phyloP scores from a whole-genome alignment of 1,140 invertebrate genomes.

The Calephelis virginiensis region DNA sequence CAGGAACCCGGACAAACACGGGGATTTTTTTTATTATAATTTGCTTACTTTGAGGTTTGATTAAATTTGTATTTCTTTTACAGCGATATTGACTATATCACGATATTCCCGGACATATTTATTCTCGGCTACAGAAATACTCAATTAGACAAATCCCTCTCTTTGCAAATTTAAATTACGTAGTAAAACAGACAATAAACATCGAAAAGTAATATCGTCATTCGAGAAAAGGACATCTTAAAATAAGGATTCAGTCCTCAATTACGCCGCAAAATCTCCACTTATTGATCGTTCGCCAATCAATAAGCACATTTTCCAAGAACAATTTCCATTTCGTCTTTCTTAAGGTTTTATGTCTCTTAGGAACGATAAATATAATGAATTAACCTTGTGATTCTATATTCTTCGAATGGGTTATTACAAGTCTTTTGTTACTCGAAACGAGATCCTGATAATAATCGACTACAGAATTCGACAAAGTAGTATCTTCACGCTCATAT shows the following conservation, averaged over 20 bases:
- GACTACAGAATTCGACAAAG: too few species aligned
- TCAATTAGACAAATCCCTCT: neutral
- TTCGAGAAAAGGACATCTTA: constrained; percentile 7
- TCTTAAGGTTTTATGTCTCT: neutral
- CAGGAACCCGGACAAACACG: too few species aligned
- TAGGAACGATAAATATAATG: neutral
- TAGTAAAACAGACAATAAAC: constrained; percentile 1
- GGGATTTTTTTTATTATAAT: too few species aligned
- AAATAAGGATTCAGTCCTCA: constrained; percentile 6
- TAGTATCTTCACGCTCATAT: too few species aligned
- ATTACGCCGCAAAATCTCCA: neutral
- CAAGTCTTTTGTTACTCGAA: too few species aligned
- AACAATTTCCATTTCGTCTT: constrained; percentile 8
- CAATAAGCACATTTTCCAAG: constrained; percentile 6
- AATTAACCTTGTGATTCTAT: too few species aligned
- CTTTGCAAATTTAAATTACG: neutral
- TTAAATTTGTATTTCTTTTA: too few species aligned
- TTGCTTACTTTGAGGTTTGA: too few species aligned
- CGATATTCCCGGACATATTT: too few species aligned
- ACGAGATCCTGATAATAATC: too few species aligned
- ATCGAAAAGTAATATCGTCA: constrained; percentile 1
- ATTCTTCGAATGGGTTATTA: too few species aligned
- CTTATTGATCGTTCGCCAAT: neutral
- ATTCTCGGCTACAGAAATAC: neutral
- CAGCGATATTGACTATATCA: too few species aligned